These are phyloP conservation scores for Agrilus cyanescens DNA, from an alignment of 2,888 invertebrate species.

Conservation along the genomic window DNA sequence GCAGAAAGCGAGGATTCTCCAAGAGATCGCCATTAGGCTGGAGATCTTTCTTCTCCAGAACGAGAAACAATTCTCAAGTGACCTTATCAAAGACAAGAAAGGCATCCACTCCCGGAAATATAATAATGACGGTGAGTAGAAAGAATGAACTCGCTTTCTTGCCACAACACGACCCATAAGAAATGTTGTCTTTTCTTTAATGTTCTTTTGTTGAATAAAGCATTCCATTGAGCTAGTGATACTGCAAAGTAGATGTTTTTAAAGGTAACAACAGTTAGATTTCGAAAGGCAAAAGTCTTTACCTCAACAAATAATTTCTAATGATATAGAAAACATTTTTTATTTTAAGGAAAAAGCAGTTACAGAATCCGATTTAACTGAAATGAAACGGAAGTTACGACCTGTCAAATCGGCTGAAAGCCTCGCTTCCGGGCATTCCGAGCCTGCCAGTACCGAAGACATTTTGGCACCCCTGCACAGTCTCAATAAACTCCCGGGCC, in stretches of 20 bases:
- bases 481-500: constrained; percentile 37
- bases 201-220: too few relatives aligned
- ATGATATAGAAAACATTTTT: neutral
- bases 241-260: too few relatives aligned
- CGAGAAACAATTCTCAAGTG: constrained; percentile 35
- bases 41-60: constrained; percentile 61
- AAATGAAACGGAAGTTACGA: constrained; percentile 41
- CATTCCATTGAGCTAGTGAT: too few relatives aligned
- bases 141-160: too few relatives aligned
- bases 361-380: constrained; percentile 32
- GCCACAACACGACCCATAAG: too few relatives aligned
- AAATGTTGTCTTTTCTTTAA: too few relatives aligned
- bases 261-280: too few relatives aligned
- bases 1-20: constrained; percentile 46
- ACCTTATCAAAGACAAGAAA: constrained; percentile 36
- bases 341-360: constrained; percentile 31
- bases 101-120: constrained; percentile 38
- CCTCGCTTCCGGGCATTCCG: constrained; percentile 39
- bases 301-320: too few relatives aligned
- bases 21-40: constrained; percentile 65
- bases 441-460: constrained; percentile 28
- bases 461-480: constrained; percentile 36
- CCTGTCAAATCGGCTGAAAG: constrained; percentile 63
- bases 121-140: constrained; percentile 17
- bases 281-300: too few relatives aligned